Evolutionary conservation across 2,888 invertebrate species (phyloP), one percentile per base, ranked within the genome.

Genomic region (Andrena camellia): DNA sequence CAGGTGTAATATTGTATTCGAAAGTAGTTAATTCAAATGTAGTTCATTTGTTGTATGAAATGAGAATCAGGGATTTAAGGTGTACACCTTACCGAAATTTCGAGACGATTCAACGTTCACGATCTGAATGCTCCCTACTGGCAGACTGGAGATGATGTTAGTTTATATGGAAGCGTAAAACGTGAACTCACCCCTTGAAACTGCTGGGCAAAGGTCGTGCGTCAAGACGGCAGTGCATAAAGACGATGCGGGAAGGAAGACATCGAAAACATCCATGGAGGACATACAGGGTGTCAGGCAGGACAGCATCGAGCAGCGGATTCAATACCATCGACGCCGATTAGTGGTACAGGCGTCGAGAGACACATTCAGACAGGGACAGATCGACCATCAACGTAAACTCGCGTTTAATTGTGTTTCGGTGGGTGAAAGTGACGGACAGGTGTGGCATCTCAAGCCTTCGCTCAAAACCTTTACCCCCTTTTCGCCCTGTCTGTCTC

Each of bases 231-330:
- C 90, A 90, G 93, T 92, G 93, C 91, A 92, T 91, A 92, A 92
- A 92, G 91, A 91, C 89, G 93, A 92, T 92, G 92, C 92, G 90
- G 91, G 92, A 90, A 90, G 90, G 92, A 92, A 93, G 93, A 93
- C 93, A 94, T 92, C 93, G 89, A 94, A 92, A 92, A 94, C 91
- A 93, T 93, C 93, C 93, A 93, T 87, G 57, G 91, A 90, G 91
- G 84, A 88, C 90, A 88, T 86, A 87, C 83, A 88, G 85, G 91
- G 90, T 90, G 91, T 88, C 92, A 93, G 93, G 92, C 93, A 90
- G 91, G 91, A 90, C 91, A 92, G 90, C 92, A 90, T 90, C 90
- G 90, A 90, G 90, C 90, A 90, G 88, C 90, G 86, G 68, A 88
- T 91, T 91, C 90, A 91, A 89, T 89, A 91, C 90, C 88, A 87